A percentile compares a stretch with the other conserved stretches of the same genome.
These are phyloP conservation scores for Drosophila pullipes DNA, from an alignment of 2,888 invertebrate genomes.

Conservation along the genomic window DNA sequence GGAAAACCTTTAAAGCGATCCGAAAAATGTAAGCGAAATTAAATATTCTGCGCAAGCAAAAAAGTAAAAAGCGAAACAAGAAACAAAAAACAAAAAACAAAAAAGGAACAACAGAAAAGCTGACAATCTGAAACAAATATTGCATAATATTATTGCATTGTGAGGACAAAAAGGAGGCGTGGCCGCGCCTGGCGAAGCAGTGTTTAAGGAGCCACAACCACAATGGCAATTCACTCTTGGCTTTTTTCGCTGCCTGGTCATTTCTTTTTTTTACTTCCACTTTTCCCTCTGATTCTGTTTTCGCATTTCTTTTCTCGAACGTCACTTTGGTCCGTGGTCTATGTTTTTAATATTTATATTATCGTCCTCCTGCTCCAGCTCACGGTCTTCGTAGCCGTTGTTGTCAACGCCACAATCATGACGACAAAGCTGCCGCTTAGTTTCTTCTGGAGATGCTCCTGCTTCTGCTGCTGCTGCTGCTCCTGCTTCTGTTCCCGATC, in stretches of 20 bases:
- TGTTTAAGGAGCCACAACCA: conserved; percentile 56
- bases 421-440: conserved; percentile 2
- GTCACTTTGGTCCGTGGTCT: conserved; percentile 34
- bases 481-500: conserved; percentile 1
- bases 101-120: conserved; percentile 5
- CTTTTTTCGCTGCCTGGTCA: conserved; percentile 39
- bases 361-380: conserved; percentile 4
- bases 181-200: conserved; percentile 23
- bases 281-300: not conserved
- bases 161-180: conserved; percentile 7
- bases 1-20: not conserved
- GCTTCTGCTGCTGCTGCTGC: too few species aligned
- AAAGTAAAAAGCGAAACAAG: conserved; percentile 10
- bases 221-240: conserved; percentile 66
- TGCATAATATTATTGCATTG: conserved; percentile 65
- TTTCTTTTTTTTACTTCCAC: not conserved
- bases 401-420: conserved; percentile 54
- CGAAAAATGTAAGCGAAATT: conserved; percentile 51
- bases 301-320: conserved; percentile 3
- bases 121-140: conserved; percentile 65
- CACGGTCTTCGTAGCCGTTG: not conserved
- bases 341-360: conserved; percentile 67
- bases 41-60: conserved; percentile 43
- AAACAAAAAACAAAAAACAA: conserved; percentile 2
- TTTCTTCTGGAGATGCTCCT: not conserved